A percentile compares a stretch with the other conserved stretches of the same genome.
Conservation (phyloP, 1,140 invertebrate genomes). For the Eumeta japonica region DNA sequence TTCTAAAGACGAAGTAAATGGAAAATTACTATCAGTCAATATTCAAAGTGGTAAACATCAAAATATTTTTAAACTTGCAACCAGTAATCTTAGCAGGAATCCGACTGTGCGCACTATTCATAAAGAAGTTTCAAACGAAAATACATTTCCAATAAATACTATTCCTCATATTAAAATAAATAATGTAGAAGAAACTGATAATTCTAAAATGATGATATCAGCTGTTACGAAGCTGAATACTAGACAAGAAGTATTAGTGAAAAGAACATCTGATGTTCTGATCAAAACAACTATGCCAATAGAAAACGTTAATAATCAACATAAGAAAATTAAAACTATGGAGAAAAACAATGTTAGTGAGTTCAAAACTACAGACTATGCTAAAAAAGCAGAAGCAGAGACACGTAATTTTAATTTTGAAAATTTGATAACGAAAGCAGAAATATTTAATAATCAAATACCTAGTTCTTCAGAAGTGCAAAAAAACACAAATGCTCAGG, state of each 20-base stretch:
- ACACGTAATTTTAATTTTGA: slow-evolving; percentile 60
- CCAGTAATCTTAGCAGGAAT: too few species aligned
- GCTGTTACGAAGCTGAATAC: slow-evolving; percentile 14
- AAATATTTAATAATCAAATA: slow-evolving; percentile 54
- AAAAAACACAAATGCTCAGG: slow-evolving; percentile 34
- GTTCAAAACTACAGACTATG: slow-evolving; percentile 21
- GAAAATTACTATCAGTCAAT: slow-evolving; percentile 13
- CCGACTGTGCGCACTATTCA: too few species aligned
- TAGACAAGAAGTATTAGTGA: slow-evolving; percentile 28
- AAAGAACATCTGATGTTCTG: slow-evolving; percentile 35
- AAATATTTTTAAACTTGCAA: too few species aligned
- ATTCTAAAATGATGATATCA: slow-evolving; percentile 18
- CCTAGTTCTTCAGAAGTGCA: slow-evolving; percentile 40
- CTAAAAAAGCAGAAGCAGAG: slow-evolving; percentile 36
- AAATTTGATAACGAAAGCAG: slow-evolving; percentile 55
- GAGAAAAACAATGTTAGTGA: slow-evolving; percentile 17
- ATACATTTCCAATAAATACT: slow-evolving; percentile 19
- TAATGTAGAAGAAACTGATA: slow-evolving; percentile 33
- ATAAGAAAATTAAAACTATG: slow-evolving; percentile 25
- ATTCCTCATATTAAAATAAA: slow-evolving; percentile 45
- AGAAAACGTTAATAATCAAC: slow-evolving; percentile 29
- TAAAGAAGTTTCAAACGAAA: slow-evolving; percentile 23
- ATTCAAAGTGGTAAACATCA: slow-evolving; percentile 20
- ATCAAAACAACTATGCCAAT: slow-evolving; percentile 27
- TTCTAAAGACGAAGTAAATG: slow-evolving; percentile 18